These are phyloP conservation scores for Eutrigla gurnardus DNA, from an alignment of 2,797 vertebrate species.

Conservation along the genomic window DNA sequence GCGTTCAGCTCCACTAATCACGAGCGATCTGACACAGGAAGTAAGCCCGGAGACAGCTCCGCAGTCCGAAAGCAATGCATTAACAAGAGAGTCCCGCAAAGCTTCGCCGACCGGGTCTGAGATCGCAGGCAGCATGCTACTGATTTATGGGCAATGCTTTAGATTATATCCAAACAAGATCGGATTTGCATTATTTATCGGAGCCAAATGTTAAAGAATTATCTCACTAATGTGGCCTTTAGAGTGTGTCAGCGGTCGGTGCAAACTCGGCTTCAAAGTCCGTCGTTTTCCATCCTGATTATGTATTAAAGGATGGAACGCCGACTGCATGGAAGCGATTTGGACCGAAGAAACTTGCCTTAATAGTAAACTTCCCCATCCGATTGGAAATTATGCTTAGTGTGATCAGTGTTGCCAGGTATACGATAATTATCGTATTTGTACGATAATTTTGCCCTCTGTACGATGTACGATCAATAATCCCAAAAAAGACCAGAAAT, in stretches of 20 bases:
- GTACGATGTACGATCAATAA: too few relatives aligned
- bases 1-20: conserved; percentile 37
- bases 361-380: conserved; percentile 67
- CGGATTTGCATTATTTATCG: conserved; percentile 64
- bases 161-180: conserved; percentile 67
- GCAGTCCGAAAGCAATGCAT: conserved; percentile 49
- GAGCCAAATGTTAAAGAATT: conserved; percentile 46
- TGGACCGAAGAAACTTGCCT: conserved; percentile 28
- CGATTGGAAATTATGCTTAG: conserved; percentile 66
- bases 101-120: conserved; percentile 42
- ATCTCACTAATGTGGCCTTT: conserved; percentile 46
- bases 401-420: too few relatives aligned
- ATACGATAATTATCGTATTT: too few relatives aligned
- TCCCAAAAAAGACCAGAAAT: too few relatives aligned
- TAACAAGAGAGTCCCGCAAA: conserved; percentile 53
- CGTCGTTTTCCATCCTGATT: conserved; percentile 52
- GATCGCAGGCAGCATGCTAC: conserved; percentile 60
- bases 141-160: conserved; percentile 55
- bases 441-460: too few relatives aligned
- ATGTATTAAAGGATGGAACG: conserved; percentile 45
- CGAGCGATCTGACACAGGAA: conserved; percentile 43
- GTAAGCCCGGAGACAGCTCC: conserved; percentile 48
- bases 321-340: conserved; percentile 18
- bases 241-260: conserved; percentile 23
- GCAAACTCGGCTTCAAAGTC: conserved; percentile 57